Percentiles rank a stretch among this genome's conserved stretches.
phyloP scores from a whole-genome alignment of 2,797 vertebrate genomes.

The Pogonophryne albipinna region DNA sequence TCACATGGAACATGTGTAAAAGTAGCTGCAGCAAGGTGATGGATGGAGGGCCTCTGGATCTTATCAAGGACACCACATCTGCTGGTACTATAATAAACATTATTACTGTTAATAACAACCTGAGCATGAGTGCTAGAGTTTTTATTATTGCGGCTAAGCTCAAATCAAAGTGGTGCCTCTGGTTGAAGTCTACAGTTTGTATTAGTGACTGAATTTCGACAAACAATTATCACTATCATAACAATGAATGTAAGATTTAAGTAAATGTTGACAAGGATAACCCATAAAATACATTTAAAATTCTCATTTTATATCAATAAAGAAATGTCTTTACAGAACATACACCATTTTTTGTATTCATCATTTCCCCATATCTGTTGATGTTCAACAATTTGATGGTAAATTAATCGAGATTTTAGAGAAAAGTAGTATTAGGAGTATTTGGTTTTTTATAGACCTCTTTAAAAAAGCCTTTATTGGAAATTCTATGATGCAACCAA shows the following conservation, averaged over 20 bases:
- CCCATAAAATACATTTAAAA: no score
- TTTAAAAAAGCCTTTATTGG: not conserved
- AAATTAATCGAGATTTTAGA: no score
- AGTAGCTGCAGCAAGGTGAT: slow-evolving; percentile 61
- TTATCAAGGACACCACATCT: not conserved
- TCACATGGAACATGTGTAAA: slow-evolving; percentile 72
- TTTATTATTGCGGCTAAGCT: not conserved
- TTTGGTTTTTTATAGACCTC: not conserved
- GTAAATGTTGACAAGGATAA: not conserved
- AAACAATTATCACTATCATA: not conserved
- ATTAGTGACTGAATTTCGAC: not conserved
- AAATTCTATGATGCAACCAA: no score
- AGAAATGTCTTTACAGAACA: no score
- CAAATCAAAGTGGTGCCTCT: not conserved
- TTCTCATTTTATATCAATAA: no score
- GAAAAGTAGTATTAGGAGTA: not conserved
- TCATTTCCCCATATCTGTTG: no score
- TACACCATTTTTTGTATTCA: no score
- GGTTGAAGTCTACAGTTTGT: not conserved
- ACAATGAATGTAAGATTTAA: not conserved
- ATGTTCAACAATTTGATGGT: no score
- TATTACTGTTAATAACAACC: slow-evolving; percentile 13
- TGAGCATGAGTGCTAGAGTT: not conserved
- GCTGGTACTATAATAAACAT: not conserved
- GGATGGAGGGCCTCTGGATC: slow-evolving; percentile 41